These are phyloP conservation scores for Atethmia centrago DNA, from an alignment of 2,888 invertebrate species.

Conservation along the genomic window DNA sequence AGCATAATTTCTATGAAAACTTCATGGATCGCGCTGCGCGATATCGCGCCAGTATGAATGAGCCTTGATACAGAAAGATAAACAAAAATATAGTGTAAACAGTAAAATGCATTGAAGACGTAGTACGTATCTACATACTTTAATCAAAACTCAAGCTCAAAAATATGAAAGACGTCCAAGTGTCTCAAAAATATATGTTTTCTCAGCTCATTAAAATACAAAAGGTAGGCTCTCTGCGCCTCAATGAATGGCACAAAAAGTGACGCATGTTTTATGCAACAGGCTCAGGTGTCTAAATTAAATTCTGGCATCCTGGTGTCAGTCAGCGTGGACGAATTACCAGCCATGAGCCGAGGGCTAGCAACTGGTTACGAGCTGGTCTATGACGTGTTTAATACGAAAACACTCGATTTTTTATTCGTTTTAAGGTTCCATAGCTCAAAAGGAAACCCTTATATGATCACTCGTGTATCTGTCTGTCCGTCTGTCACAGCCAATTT, in stretches of 20 bases:
- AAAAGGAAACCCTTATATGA: too few species aligned
- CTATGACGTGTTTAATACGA: neutral
- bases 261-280: conserved; percentile 83
- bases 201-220: conserved; percentile 79
- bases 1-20: too few species aligned
- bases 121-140: neutral
- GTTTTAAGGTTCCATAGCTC: too few species aligned
- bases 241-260: conserved; percentile 77
- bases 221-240: conserved; percentile 69
- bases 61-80: neutral
- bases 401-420: neutral
- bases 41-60: too few species aligned
- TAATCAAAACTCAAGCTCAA: conserved; percentile 19
- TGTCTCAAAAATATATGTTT: conserved; percentile 71
- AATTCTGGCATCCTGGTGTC: conserved; percentile 82
- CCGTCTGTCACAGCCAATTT: too few species aligned
- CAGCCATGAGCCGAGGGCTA: conserved; percentile 52
- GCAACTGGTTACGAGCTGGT: conserved; percentile 16
- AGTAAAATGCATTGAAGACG: neutral
- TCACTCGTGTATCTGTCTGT: too few species aligned
- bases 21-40: too few species aligned
- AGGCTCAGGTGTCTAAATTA: conserved; percentile 84
- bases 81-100: neutral
- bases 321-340: conserved; percentile 76
- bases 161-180: conserved; percentile 34